A percentile compares a stretch with the other conserved stretches of the same genome.
Conservation (phyloP, 2,113 vertebrate species). For the Brachypteracias leptosomus region DNA sequence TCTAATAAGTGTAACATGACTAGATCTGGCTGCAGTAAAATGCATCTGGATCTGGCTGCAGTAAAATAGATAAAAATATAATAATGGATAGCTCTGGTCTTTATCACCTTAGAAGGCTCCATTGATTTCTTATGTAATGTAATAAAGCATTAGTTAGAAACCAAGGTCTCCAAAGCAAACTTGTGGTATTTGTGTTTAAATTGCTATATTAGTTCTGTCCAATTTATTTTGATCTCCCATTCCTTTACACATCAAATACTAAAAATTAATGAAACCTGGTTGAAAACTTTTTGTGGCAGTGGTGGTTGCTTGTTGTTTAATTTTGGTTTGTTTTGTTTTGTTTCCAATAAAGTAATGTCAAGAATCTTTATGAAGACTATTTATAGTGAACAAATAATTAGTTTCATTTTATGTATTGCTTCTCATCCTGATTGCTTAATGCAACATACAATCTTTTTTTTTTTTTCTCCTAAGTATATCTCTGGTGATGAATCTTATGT, state of each 20-base stretch:
- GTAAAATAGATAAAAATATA: constrained; percentile 5
- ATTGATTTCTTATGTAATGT: neutral
- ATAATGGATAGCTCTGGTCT: neutral
- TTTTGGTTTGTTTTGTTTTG: neutral
- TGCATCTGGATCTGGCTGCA: neutral
- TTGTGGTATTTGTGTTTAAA: constrained; percentile 16
- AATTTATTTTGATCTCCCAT: constrained; percentile 8
- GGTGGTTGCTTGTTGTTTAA: neutral
- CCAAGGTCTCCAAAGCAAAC: neutral
- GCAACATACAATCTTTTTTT: neutral
- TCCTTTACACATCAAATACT: neutral
- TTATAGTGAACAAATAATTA: neutral
- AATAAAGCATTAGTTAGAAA: constrained; percentile 39
- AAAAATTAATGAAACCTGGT: neutral
- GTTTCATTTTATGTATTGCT: neutral
- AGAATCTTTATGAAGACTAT: neutral
- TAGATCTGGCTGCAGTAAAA: neutral
- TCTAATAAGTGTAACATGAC: neutral
- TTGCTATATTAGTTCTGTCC: neutral
- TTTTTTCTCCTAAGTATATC: neutral
- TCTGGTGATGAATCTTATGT: neutral
- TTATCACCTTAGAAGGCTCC: constrained; percentile 13
- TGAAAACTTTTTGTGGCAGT: neutral
- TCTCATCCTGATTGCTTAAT: neutral
- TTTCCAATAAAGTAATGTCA: neutral